Evolutionary conservation across 2,888 invertebrate species (phyloP).

Genomic region (Gymnoscelis rufifasciata): DNA sequence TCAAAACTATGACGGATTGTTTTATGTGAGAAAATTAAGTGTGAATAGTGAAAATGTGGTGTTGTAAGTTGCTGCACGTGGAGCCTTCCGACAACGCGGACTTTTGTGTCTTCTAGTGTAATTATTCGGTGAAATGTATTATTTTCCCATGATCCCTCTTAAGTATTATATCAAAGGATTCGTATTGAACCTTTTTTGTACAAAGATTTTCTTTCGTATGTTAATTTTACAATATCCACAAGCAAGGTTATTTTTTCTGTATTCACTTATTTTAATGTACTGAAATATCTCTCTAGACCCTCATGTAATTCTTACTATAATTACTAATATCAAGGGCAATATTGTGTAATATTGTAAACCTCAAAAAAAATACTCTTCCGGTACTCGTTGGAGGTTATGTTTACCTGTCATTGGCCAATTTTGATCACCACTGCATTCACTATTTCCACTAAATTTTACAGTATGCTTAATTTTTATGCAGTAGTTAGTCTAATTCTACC

Average conservation of each 20-base stretch:
- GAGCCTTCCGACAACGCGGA: conserved; percentile 31
- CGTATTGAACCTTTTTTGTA: too few relatives aligned
- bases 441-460: neutral
- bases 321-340: too few relatives aligned
- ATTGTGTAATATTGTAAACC: too few relatives aligned
- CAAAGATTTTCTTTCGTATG: too few relatives aligned
- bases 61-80: conserved; percentile 52
- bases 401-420: conserved; percentile 5
- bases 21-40: conserved; percentile 29
- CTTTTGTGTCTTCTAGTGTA: conserved; percentile 9
- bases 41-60: conserved; percentile 44
- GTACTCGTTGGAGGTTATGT: conserved; percentile 8
- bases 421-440: neutral
- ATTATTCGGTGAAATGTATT: conserved; percentile 3
- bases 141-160: neutral
- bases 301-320: too few relatives aligned
- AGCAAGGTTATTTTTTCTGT: conserved; percentile 12
- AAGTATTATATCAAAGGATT: too few relatives aligned
- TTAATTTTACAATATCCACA: neutral
- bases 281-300: too few relatives aligned
- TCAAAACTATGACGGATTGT: conserved; percentile 11
- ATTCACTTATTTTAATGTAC: too few relatives aligned
- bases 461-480: neutral
- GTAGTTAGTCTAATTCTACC: conserved; percentile 35
- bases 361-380: too few relatives aligned